Base-by-base conservation (phyloP, 2,888 invertebrate genomes). In the Drosophila atroscutellata region DNA sequence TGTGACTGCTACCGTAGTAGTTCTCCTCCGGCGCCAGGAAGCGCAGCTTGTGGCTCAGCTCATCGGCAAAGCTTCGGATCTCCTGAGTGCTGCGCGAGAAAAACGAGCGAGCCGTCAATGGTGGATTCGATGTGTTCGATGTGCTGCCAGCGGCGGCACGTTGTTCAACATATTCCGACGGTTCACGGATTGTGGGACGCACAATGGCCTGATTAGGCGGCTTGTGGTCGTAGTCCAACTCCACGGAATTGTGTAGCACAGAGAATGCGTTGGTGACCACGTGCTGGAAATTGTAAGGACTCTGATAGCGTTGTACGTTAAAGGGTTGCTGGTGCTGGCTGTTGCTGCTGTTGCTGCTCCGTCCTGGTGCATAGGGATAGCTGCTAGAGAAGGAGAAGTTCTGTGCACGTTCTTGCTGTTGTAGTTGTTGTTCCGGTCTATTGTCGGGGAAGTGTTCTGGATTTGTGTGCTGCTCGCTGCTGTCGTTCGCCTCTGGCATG, bases 31-130 rank as follows among this genome's bases (percentile, higher is more conserved):
- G 95, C 91, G 96, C 95, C 58, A 97, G 94, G 67, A 95, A 95
- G 39, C 95, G 94, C 68, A 97, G 93, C 91, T 96, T 96, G 49
- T 95, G 95, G 91, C 96, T 96, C 70, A 97, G 94, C 62, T 95
- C 95, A 83, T 95, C 95, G 72, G 95, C 95, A 92, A 96, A 96
- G 82, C 95, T 94, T 39, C 80, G 86, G 34, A 79, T 81, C 75
- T 90, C 89, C 73, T 87, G 89, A 32, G 74, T 83, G 86, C 90
- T 88, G 50, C 81, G 71, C 57, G 80, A 90, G 67, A 90, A 86
- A 62, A 83, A 83, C 13, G 90, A 75, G 39, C 68, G 75, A 1
- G 68, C 96, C 95, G 82, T 95, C 94, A 72, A 71, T 56, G 65
- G 72, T 34, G 68, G 63, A 47, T 68, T 59, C 6, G 56, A 20